These are phyloP conservation scores for Ciconia nigra DNA, from an alignment of 2,797 vertebrate species.

Conservation along the genomic window DNA sequence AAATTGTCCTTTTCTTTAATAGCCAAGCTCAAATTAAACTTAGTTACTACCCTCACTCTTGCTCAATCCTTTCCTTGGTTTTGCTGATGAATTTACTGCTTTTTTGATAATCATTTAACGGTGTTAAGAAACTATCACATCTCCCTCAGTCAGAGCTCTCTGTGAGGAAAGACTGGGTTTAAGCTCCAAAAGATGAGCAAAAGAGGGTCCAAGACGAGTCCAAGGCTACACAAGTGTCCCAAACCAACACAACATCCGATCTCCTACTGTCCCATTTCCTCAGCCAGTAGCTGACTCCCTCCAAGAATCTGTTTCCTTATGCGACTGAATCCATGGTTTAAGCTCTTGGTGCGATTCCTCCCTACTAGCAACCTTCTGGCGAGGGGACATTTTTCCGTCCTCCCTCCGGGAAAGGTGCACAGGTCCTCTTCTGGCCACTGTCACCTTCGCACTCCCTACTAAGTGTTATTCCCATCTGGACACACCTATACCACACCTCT, in stretches of 20 bases:
- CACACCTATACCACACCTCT: accelerated
- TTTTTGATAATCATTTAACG: neutral
- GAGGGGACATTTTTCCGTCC: accelerated
- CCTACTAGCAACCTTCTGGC: neutral
- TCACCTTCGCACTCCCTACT: neutral
- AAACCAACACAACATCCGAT: neutral
- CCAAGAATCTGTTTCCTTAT: neutral
- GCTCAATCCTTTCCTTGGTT: neutral
- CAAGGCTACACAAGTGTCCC: neutral
- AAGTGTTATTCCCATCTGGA: neutral
- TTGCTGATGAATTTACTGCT: neutral
- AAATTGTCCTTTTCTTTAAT: neutral
- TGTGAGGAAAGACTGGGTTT: neutral
- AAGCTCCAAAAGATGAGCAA: neutral
- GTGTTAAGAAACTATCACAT: neutral
- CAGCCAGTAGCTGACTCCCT: neutral
- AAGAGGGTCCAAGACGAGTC: neutral
- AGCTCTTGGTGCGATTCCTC: neutral
- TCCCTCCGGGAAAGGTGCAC: neutral
- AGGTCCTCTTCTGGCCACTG: neutral
- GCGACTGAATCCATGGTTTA: neutral
- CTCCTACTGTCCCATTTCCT: neutral
- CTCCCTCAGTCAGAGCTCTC: neutral
- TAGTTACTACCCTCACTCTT: neutral
- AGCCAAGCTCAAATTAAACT: neutral